Evolutionary conservation across 1,140 invertebrate species (phyloP).

Genomic region (Pseudomyrmex flavicornis): DNA sequence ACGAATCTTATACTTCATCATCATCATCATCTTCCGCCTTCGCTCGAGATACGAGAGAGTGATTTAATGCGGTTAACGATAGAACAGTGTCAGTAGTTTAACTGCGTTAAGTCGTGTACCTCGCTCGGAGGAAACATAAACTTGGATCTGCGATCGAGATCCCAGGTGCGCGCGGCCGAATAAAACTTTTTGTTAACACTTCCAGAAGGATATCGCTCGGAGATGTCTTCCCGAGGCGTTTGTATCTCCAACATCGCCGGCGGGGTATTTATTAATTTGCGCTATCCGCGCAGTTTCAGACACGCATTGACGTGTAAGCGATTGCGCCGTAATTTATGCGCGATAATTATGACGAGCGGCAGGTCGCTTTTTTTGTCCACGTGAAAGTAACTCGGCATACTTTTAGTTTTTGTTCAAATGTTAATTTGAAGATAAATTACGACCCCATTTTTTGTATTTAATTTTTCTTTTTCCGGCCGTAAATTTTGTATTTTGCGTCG

Average conservation of each 20-base stretch:
- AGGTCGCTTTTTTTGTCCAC: background rate
- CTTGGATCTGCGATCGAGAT: background rate
- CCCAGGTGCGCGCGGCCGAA: background rate
- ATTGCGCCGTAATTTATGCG: conserved; percentile 42
- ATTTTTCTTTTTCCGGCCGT: background rate
- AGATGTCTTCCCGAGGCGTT: conserved; percentile 8
- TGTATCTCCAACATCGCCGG: conserved; percentile 37
- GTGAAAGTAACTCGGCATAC: background rate
- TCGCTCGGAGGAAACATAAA: conserved; percentile 25
- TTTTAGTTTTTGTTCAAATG: too few relatives aligned
- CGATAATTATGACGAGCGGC: conserved; percentile 41
- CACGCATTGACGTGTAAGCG: conserved; percentile 30
- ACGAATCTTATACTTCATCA: conserved; percentile 5
- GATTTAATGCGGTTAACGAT: conserved; percentile 37
- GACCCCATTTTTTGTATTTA: background rate
- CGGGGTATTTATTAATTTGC: conserved; percentile 50
- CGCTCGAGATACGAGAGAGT: conserved; percentile 5
- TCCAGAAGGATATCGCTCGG: conserved; percentile 14
- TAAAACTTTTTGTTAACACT: conserved; percentile 16
- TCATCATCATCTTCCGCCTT: conserved; percentile 19
- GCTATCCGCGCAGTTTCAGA: conserved; percentile 12
- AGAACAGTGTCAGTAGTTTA: conserved; percentile 25
- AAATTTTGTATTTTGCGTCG: background rate
- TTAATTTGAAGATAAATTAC: too few relatives aligned
- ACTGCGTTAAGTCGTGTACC: conserved; percentile 15